Evolutionary conservation across 92 coral and sea anemone genomes (phyloP).

Genomic region (Epizoanthus scotinus): DNA sequence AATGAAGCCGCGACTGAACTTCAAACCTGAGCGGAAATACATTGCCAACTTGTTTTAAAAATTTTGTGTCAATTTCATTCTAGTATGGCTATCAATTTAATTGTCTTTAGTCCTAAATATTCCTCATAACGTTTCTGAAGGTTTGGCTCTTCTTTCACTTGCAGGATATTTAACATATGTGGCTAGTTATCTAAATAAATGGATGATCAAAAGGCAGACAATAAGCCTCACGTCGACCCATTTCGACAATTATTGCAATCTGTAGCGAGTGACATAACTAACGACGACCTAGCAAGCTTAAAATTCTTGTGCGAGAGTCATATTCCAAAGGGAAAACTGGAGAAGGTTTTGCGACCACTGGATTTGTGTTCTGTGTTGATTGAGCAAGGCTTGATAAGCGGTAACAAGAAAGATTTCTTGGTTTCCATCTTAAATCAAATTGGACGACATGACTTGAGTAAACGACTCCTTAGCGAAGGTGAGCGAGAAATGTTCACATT

Average conservation of each 20-base stretch:
- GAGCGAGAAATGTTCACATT: background rate
- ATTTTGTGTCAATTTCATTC: too few relatives aligned
- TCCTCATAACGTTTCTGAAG: too few relatives aligned
- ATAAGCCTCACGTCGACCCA: slow-evolving; percentile 32
- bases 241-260: slow-evolving; percentile 28
- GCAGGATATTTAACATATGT: background rate
- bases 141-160: background rate
- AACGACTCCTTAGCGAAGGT: slow-evolving; percentile 20
- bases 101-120: too few relatives aligned
- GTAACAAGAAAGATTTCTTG: background rate
- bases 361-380: slow-evolving; percentile 35
- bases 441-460: slow-evolving; percentile 35
- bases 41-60: too few relatives aligned
- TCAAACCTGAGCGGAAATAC: too few relatives aligned
- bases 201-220: background rate
- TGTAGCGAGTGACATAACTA: slow-evolving; percentile 31
- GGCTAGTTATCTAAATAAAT: background rate
- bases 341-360: slow-evolving; percentile 14
- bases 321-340: slow-evolving; percentile 39
- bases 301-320: slow-evolving; percentile 34
- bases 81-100: too few relatives aligned
- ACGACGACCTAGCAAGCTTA: slow-evolving; percentile 15
- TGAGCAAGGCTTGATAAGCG: slow-evolving; percentile 24
- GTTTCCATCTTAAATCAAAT: slow-evolving; percentile 16
- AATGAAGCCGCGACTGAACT: too few relatives aligned